Evolutionary conservation across 2,113 vertebrate genomes (phyloP), one percentile per base, ranked within the genome.

Genomic region (Pomatostomus ruficeps): DNA sequence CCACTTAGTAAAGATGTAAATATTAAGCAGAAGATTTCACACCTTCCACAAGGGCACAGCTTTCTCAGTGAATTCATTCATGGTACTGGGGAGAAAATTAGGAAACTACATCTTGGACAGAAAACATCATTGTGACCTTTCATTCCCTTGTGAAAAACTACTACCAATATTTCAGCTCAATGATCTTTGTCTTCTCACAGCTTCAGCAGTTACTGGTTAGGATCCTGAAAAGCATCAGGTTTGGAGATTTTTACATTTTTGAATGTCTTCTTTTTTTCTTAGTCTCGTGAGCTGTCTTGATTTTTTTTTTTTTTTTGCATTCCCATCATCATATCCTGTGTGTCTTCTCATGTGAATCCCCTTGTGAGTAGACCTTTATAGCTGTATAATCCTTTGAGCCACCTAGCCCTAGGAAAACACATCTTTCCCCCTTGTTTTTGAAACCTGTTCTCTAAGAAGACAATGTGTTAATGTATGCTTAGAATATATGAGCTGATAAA

Each of bases 181-280:
- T 97, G 96, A 98, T 95, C 97, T 97, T 97, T 98, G 89, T 96
- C 83, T 96, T 95, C 55, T 94, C 54, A 77, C 67, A 72, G 75
- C 76, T 87, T 73, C 88, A 91, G 84, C 59, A 29, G 46, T 85
- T 74, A 81, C 38, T 28, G 68, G 67, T 75, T 93, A 92, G 75
- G 65, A 95, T 92, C 40, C 74, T 61, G 93, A 91, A 94, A 96
- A 93, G 28, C 57, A 31, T 57, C 65, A 65, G 14, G 13, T 78
- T 73, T 68, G 26, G 12, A 26, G 24, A 15, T 73, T 95, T 94
- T 88, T 66, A 35, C 7, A 29, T 88, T 81, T 93, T 77, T 80
- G 1, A 71, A 65, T 3, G 1, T 51, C 29, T 15, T 46, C 14
- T 45, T 58, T 62, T 67, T 85, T 72, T 65, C n/a, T 59, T 49